Base-by-base conservation (phyloP, 2,888 invertebrate genomes). In the Tupiocoris notatus region DNA sequence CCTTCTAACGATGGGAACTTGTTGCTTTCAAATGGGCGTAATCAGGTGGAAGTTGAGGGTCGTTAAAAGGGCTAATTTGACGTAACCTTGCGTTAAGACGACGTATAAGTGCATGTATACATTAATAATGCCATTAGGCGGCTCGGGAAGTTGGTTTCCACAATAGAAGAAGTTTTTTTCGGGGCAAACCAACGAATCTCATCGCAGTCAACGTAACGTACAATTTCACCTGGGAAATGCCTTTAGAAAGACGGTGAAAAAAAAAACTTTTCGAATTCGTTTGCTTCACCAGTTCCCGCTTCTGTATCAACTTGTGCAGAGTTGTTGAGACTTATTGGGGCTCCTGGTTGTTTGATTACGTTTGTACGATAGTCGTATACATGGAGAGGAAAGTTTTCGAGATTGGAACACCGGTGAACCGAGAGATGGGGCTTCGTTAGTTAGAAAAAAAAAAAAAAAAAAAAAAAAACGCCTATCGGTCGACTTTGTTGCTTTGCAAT, bases 211-310 rank as follows among this genome's bases (percentile, higher is more conserved):
- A 65, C 65, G 20, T 25, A 25, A 65, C 39, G 65, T 18, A 9
- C 39, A 39, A 39, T 39, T 39, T 39, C 39, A 39, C 39, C 25
- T 64, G 64, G n/a, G 23, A 23, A 7, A 39, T 7, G 6, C 12
- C 39, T 39, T 39, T 39, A 3, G 23, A 24, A 23, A 54, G 54
- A 25, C 6, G 1, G 54, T 20, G 16, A 0, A 39, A 39, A 63
- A 63, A 1, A 65, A 65, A 65, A 66, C 20, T 23, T 39, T 66
- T 66, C 56, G 18, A 66, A 66, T 66, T 39, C 20, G 66, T 66
- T 66, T 20, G 54, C 54, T 66, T 66, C 20, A 6, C 20, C 7
- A 66, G 39, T 3, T 39, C 12, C 39, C 12, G 39, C 39, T 39
- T 3, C 39, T 39, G 39, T 39, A 39, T 39, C 39, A 39, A 39